Base-by-base conservation (phyloP, 2,888 invertebrate species). In the Tuta absoluta region DNA sequence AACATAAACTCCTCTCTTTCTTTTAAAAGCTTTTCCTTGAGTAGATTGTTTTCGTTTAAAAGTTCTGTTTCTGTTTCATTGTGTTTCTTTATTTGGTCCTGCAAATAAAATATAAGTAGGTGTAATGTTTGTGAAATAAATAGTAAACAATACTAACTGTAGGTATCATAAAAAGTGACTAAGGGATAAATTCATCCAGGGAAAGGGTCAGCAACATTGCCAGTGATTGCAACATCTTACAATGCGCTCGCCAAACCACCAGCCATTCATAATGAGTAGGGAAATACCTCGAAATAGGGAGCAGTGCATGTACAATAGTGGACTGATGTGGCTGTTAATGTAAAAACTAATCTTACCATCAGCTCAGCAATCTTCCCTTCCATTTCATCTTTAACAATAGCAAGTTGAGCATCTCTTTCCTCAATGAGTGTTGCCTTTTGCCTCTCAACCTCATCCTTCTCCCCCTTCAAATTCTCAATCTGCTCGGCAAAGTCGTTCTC, bases 1-100 rank as follows among this genome's bases (percentile, higher is more conserved):
- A 76, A 75, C 53, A 93, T 85, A 70, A 93, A 93, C 58, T 92
- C 90, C 61, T 87, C 81, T 65, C 92, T 80, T 69, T 93, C 93
- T 62, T 88, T 89, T 56, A 85, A 76, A 2, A 93, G 74, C 66
- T 92, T 92, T 45, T 87, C 81, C 66, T 92, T 84, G 1, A 93
- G 77, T 28, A 78, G 75, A 65, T 82, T 81, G 70, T 93, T 93
- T 73, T 93, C 92, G 62, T 82, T 76, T 21, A 92, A 74, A 1
- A 93, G 75, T 69, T 89, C 85, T 19, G 85, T 76, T 71, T 91
- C 91, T 24, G 81, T 79, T 68, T 84, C 80, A 78, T 84, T 85
- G 62, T 89, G 89, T 71, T 83, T 85, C 66, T 78, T 72, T 63
- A 91, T 89, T 84, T 88, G 87, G 60, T 83, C 80, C 92, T 92